Evolutionary conservation across 2,797 vertebrate species (phyloP).

Genomic region (Acridotheres tristis): DNA sequence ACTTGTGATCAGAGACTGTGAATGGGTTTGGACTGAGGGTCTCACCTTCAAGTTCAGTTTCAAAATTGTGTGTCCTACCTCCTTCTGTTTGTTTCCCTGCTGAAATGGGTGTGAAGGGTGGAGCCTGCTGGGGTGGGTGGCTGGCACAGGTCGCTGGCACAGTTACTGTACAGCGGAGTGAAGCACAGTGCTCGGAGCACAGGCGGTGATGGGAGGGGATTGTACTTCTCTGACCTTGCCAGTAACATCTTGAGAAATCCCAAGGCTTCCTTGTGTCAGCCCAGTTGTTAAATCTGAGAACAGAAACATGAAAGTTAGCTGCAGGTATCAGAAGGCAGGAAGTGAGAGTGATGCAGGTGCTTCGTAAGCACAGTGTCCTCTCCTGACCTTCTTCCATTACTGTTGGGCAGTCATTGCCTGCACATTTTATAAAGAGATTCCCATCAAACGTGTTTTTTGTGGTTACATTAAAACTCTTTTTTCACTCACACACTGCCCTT

Average conservation of each 20-base stretch:
- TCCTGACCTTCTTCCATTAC: slow-evolving; percentile 65
- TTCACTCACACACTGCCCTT: neutral
- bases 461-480: neutral
- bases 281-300: neutral
- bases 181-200: accelerated
- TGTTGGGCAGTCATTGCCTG: neutral
- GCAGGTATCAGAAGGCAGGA: slow-evolving; percentile 27
- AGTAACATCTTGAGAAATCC: neutral
- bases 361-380: slow-evolving; percentile 6
- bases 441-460: neutral
- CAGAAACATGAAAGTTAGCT: neutral
- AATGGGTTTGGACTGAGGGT: neutral
- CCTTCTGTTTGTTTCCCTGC: neutral
- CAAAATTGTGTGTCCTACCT: neutral
- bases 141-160: neutral
- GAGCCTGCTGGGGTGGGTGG: neutral
- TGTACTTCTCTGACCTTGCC: neutral
- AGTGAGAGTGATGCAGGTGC: neutral
- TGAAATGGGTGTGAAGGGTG: neutral
- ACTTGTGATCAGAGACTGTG: neutral
- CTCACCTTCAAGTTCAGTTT: neutral
- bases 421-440: neutral
- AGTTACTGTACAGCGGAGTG: accelerated
- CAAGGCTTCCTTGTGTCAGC: neutral
- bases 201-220: neutral